Base-by-base conservation (phyloP, 2,113 vertebrate species). In the Sinocyclocheilus maitianheensis region DNA sequence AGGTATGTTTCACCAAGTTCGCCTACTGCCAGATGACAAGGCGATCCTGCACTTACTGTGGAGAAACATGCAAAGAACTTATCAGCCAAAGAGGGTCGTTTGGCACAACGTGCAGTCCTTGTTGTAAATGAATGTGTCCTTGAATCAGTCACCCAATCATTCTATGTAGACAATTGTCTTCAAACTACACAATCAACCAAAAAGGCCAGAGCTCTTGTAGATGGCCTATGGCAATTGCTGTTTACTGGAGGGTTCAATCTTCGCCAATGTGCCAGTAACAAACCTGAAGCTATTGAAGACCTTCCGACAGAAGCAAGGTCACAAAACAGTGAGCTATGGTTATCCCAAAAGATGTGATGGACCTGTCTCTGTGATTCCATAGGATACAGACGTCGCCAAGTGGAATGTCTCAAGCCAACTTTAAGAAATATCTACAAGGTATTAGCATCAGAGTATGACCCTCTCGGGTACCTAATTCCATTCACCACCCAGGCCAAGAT, bases 91-190 rank as follows among this genome's bases (percentile, higher is more conserved):
- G n/a, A 88, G 46, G 83, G 1, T 77, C 83, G 0, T 87, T 87
- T 4, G 67, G 77, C 5, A 81, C 86, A 20, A 81, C 20, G 0
- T 87, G 65, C 24, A 87, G 83, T 60, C 83, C 77, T 4, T 87
- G 83, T 58, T 87, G 86, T 48, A 2, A 30, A 30, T 30, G 30
- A 30, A 30, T 30, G 30, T 30, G 30, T 30, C 30, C 30, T 30
- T 30, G 26, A 84, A 20, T 37, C 26, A n/a, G 46, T 72, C 3
- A 20, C 8, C 4, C 20, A 60, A 5, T 72, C 77, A 3, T 80
- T 85, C 63, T 80, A 85, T 22, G 84, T 85, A 16, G 76, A 80
- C 48, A 80, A 82, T 26, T 82, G 79, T 30, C 78, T 86, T 12
- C 46, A 81, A 37, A 53, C 18, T 22, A 10, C 43, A 8, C 1